Conservation (phyloP, 1,140 invertebrate species). For the Hestina assimilis region DNA sequence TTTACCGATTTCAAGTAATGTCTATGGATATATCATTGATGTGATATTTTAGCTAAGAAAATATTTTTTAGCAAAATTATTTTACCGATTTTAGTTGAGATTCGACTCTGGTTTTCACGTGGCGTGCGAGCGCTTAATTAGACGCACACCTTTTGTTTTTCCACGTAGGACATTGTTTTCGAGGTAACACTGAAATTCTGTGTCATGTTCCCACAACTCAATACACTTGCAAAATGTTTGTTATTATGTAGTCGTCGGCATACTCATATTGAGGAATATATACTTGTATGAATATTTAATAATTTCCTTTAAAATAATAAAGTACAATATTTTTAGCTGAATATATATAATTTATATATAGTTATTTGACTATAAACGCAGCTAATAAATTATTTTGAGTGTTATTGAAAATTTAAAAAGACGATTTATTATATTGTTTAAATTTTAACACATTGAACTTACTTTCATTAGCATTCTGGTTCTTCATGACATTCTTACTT, state of each 20-base stretch:
- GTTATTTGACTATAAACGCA: too few relatives aligned
- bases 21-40: too few relatives aligned
- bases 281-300: too few relatives aligned
- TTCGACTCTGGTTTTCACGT: conserved; percentile 35
- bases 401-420: too few relatives aligned
- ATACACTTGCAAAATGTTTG: conserved; percentile 51
- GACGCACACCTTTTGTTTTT: conserved; percentile 61
- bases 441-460: not conserved
- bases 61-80: not conserved
- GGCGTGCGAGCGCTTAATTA: conserved; percentile 55
- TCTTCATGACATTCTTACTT: not conserved
- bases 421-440: too few relatives aligned
- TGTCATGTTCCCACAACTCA: conserved; percentile 60
- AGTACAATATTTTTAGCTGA: too few relatives aligned
- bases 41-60: not conserved
- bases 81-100: conserved; percentile 6
- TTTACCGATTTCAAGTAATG: not conserved
- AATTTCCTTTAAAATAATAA: too few relatives aligned
- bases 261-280: not conserved
- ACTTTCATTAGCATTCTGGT: not conserved
- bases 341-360: too few relatives aligned
- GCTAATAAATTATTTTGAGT: too few relatives aligned
- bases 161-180: conserved; percentile 54
- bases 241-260: conserved; percentile 35
- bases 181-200: conserved; percentile 51